Evolutionary conservation across 2,888 invertebrate genomes (phyloP), one percentile per base, ranked within the genome.

Genomic region (Cyaniris semiargus): DNA sequence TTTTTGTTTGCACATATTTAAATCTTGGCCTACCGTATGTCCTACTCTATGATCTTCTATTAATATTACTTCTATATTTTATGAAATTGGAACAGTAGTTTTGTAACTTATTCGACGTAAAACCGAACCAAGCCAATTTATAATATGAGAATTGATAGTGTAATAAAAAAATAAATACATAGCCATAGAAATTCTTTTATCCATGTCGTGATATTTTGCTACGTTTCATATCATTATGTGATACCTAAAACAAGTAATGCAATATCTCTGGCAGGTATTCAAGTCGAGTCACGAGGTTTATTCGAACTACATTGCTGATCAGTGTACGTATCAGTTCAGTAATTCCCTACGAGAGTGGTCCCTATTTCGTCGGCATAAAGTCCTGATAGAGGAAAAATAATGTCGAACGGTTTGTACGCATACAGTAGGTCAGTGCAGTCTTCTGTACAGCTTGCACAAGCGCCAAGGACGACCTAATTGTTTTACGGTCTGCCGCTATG

Each of bases 401-500:
- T 5, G 53, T 18, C 18, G 18, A 18, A 53, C 53, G 53, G 53
- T 5, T 6, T n/a, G 58, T 77, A 77, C 72, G 34, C 21, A 53
- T 70, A 56, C 56, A 77, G 56, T 77, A 72, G 76, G 76, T 72
- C 76, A 72, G 76, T 79, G 77, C 80, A 78, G 78, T 78, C 76
- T 83, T 82, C 81, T 80, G 78, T 77, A 77, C 77, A 79, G 81
- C 82, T 85, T 86, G 85, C 85, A 83, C 84, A 86, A 86, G 80
- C 81, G 78, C 76, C 81, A 81, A 82, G 84, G 83, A 83, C 83
- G 82, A 79, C 83, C 87, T 87, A 90, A 90, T 90, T 90, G 90
- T 86, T 88, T 88, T 83, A 84, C 86, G 86, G 88, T 89, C 86
- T 86, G 81, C 82, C 83, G 83, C 83, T 84, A 84, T 84, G 84